Percentiles rank a stretch among this genome's conserved stretches.
Evolutionary conservation across 2,797 vertebrate genomes (phyloP).

Genomic region (Passerculus sandwichensis): DNA sequence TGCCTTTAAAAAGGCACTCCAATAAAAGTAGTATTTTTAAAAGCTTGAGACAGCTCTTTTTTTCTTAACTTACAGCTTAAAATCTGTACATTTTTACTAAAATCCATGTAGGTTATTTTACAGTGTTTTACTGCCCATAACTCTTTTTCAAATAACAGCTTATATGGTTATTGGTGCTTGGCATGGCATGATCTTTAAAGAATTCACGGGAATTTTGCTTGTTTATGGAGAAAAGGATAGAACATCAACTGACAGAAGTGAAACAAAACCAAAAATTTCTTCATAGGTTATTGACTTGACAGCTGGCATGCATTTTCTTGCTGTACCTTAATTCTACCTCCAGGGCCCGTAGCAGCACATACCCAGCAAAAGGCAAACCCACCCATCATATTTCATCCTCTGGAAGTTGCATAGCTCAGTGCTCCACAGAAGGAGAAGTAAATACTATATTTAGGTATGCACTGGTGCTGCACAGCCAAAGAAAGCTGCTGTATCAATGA

Average conservation of each 20-base stretch:
- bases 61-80: not conserved
- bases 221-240: not conserved
- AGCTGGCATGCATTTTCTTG: not conserved
- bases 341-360: not conserved
- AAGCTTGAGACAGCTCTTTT: not conserved
- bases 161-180: not conserved
- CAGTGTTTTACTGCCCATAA: not conserved
- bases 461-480: conserved; percentile 11
- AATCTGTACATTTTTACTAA: not conserved
- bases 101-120: not conserved
- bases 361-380: not conserved
- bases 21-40: not conserved
- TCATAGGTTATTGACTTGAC: not conserved
- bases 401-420: not conserved
- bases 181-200: not conserved
- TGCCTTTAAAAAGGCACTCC: not conserved
- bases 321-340: not conserved
- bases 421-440: not conserved
- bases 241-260: not conserved
- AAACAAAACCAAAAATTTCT: not conserved
- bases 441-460: not conserved
- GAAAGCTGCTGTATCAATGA: conserved; percentile 35
- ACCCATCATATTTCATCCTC: not conserved
- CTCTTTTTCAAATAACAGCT: not conserved
- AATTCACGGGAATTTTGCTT: not conserved